These are phyloP conservation scores for Eupeodes latifasciatus DNA, from an alignment of 2,888 invertebrate genomes.

Conservation along the genomic window DNA sequence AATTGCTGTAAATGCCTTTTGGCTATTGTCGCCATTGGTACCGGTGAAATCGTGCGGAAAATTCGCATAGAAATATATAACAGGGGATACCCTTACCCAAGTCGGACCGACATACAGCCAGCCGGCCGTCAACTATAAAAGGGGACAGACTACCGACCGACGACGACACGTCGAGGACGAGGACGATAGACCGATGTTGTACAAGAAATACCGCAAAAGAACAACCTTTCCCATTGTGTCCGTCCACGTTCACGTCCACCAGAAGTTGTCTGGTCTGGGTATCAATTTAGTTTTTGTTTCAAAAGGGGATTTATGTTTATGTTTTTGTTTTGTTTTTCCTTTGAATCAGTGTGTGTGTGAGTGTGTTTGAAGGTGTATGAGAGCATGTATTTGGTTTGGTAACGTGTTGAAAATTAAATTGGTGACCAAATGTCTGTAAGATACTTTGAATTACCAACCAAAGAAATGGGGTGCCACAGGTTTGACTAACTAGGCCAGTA, in stretches of 20 bases:
- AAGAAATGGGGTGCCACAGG: slow-evolving; percentile 62
- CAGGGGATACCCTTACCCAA: slow-evolving; percentile 33
- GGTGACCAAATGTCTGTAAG: slow-evolving; percentile 56
- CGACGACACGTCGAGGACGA: background rate
- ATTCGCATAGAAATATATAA: slow-evolving; percentile 62
- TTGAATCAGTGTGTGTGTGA: background rate
- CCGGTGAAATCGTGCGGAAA: slow-evolving; percentile 75
- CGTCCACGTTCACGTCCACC: slow-evolving; percentile 53
- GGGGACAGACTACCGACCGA: background rate
- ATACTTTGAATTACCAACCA: slow-evolving; percentile 17
- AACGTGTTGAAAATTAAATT: slow-evolving; percentile 47
- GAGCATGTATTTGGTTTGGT: background rate
- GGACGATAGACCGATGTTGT: slow-evolving; percentile 41
- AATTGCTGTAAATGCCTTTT: slow-evolving; percentile 70
- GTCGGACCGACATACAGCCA: background rate
- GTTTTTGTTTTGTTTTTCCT: background rate
- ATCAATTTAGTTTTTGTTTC: slow-evolving; percentile 16
- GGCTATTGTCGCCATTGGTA: slow-evolving; percentile 73
- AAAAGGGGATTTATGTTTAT: slow-evolving; percentile 24
- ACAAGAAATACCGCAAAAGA: slow-evolving; percentile 69
- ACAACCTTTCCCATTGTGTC: slow-evolving; percentile 66
- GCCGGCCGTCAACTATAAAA: slow-evolving; percentile 1
- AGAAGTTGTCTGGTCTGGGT: slow-evolving; percentile 41
- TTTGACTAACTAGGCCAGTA: slow-evolving; percentile 59
- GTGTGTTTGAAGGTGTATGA: background rate